Evolutionary conservation across 2,113 vertebrate genomes (phyloP), one percentile per base, ranked within the genome.

Genomic region (Hyla sarda): DNA sequence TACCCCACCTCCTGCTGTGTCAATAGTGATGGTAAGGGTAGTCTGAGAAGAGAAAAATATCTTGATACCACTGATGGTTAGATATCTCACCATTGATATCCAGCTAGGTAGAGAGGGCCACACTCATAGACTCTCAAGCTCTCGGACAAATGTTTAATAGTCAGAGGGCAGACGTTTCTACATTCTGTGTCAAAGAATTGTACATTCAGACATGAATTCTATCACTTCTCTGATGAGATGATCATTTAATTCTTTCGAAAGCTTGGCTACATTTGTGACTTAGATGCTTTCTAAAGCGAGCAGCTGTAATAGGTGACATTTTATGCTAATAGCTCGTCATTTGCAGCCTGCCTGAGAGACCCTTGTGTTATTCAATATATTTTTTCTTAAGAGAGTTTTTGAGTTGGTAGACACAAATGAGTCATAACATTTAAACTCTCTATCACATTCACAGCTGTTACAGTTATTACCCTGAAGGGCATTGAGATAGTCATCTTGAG

Each of bases 321-420:
- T 92, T 90, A 89, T 93, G 93, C 91, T 90, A 93, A 93, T 60
- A 48, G 83, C 90, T 92, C 89, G 92, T 74, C 85, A 48, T 92
- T 92, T 89, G 82, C 87, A 90, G 80, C 74, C 88, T 79, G 19
- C 82, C 77, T 83, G 89, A 90, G 81, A 83, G 89, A 89, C 88
- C 87, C 88, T 92, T 87, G 56, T 84, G 84, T 90, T 88, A 86
- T 32, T 87, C 86, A 83, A 83, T 90, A 30, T 84, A 83, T 82
- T 89, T 89, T 84, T 87, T 87, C 90, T 88, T 87, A 91, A 90
- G 88, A 85, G 77, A 85, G 78, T 88, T 89, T 92, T 89, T 89
- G 86, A 85, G 83, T 88, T 87, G 84, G 88, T 90, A 89, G 89
- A 88, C 91, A 89, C 89, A 94, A 94, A 91, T 65, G 87, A 92